A percentile compares a stretch with the other conserved stretches of the same genome.
phyloP scores from a whole-genome alignment of 1,140 invertebrate genomes.

The Danaus melanippus region DNA sequence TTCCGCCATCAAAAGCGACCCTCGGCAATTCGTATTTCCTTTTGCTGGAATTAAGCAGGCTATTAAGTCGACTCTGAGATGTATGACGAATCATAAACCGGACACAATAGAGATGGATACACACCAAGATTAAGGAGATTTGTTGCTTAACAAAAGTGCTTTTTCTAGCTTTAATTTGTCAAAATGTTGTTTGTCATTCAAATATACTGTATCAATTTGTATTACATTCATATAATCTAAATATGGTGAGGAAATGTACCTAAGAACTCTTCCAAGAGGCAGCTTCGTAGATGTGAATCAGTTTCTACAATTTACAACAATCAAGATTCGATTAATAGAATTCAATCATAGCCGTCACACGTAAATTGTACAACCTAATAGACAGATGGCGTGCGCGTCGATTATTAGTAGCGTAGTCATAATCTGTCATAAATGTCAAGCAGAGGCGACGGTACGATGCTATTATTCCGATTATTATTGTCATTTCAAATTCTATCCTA shows the following conservation, averaged over 20 bases:
- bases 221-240: too few species aligned
- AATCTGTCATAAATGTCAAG: slow-evolving; percentile 68
- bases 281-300: not conserved
- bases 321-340: slow-evolving; percentile 55
- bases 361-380: slow-evolving; percentile 58
- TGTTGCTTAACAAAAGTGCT: slow-evolving; percentile 2
- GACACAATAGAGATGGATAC: slow-evolving; percentile 33
- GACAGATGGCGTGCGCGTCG: slow-evolving; percentile 56
- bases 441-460: slow-evolving; percentile 37
- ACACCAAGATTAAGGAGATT: slow-evolving; percentile 24
- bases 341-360: slow-evolving; percentile 51
- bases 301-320: not conserved
- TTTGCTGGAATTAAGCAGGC: slow-evolving; percentile 66
- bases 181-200: too few species aligned
- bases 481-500: slow-evolving; percentile 42
- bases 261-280: not conserved
- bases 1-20: slow-evolving; percentile 46
- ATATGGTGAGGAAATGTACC: slow-evolving; percentile 5
- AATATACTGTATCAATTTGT: too few species aligned
- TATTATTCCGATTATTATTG: slow-evolving; percentile 57
- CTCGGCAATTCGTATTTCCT: slow-evolving; percentile 65
- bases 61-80: slow-evolving; percentile 62
- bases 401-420: slow-evolving; percentile 61
- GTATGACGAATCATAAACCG: slow-evolving; percentile 65
- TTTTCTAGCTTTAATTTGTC: not conserved